phyloP scores from a whole-genome alignment of 2,113 vertebrate genomes.

The Centropus unirufus region DNA sequence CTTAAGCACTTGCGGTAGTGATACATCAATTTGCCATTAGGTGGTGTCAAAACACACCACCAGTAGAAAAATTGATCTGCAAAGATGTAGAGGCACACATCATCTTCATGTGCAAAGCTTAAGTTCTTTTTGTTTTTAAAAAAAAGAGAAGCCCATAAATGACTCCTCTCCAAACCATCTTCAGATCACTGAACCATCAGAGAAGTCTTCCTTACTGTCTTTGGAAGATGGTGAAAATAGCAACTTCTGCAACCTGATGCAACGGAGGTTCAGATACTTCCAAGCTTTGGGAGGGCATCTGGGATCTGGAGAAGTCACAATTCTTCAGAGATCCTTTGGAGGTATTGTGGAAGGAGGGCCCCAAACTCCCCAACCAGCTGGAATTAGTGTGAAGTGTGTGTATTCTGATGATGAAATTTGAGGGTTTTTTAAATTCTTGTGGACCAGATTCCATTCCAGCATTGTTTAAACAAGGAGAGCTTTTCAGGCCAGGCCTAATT shows the following conservation, averaged over 20 bases:
- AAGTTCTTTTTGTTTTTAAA: not conserved
- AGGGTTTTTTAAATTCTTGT: not conserved
- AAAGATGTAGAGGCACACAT: not conserved
- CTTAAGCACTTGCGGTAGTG: not conserved
- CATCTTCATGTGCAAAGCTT: not conserved
- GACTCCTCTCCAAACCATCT: not conserved
- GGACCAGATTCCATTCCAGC: not conserved
- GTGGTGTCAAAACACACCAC: slow-evolving; percentile 2
- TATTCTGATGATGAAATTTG: not conserved
- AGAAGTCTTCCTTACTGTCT: not conserved
- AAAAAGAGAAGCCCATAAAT: not conserved
- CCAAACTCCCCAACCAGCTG: not conserved
- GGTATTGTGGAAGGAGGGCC: not conserved
- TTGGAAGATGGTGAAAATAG: not conserved
- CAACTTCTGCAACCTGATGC: not conserved
- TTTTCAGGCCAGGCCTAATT: not conserved
- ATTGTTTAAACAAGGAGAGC: not conserved
- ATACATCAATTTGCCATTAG: not conserved
- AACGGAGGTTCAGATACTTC: not conserved
- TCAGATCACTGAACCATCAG: not conserved
- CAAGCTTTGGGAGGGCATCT: not conserved
- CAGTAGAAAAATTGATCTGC: not conserved
- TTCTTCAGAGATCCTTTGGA: not conserved
- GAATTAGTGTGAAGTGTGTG: not conserved
- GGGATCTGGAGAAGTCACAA: not conserved